Base-by-base conservation (phyloP, 2,797 vertebrate species). In the Sebastolobus alascanus region DNA sequence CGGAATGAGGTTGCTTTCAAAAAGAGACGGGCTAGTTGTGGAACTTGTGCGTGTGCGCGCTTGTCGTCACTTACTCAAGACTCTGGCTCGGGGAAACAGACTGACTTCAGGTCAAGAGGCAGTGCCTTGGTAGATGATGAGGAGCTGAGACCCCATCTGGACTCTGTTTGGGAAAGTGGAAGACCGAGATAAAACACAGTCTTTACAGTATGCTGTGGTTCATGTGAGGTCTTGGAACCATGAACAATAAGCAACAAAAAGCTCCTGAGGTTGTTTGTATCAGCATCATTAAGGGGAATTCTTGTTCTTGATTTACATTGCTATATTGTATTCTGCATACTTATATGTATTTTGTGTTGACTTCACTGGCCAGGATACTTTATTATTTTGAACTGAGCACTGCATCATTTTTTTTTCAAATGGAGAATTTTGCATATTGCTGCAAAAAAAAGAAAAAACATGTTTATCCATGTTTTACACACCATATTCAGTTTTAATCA, bases 91-190 rank as follows among this genome's bases (percentile, higher is more conserved):
- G 8, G 20, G n/a, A 55, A 9, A 10, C 59, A n/a, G 1, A 61
- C 37, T 68, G 63, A 29, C 10, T 46, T 68, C 7, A 25, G 58
- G 69, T 64, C 35, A 58, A 50, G 73, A 70, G 59, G 27, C 46
- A n/a, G 63, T 43, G 33, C 6, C 54, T 27, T n/a, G 20, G 10
- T n/a, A 20, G 46, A 55, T 29, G 27, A n/a, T 18, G 27, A 67
- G 52, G 22, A 50, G 70, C 4, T 29, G 54, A 25, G 33, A 43
- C 18, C 27, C 33, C 56, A 68, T 79, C 61, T 63, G 38, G 40
- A 54, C 20, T 56, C 11, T 69, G 5, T 46, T 40, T 71, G 52
- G 8, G 68, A 67, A 59, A 20, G 43, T 16, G 18, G 38, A 40
- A 56, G 14, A 65, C 59, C 6, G 9, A 27, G 29, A 68, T 68